Base-by-base conservation (phyloP, 2,888 invertebrate genomes). In the Cantharis flavilabris region DNA sequence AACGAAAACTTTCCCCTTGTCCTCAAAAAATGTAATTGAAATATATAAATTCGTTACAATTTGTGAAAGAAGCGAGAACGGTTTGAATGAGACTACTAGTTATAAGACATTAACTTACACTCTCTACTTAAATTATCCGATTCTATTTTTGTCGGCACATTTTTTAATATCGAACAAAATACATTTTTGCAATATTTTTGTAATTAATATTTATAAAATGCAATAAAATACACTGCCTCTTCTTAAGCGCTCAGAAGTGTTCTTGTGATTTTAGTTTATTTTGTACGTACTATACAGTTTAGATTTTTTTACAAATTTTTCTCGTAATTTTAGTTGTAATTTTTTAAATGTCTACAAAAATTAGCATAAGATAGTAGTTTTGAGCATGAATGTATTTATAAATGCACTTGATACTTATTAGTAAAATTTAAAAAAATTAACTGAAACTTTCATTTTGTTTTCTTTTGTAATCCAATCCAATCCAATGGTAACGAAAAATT, bases 1-100 rank as follows among this genome's bases (percentile, higher is more conserved):
- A 87, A 79, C 83, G 87, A 81, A 86, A 81, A 69, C 81, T 81
- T 71, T 83, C 80, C 10, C 79, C 80, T 10, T 70, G 73, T 20
- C 75, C 77, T 18, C 80, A 80, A 72, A 77, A 76, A 62, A 76
- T 78, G 11, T 78, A 76, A 75, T n/a, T 67, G 26, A 67, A 64
- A 18, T 64, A 67, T 67, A 20, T 23, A 23, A 67, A 67, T 23
- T 18, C 26, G 26, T 23, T 18, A 26, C n/a, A 67, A 14, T 67
- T 67, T 67, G 16, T 67, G 65, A 67, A 67, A 67, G 65, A 67
- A 10, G 65, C 26, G 65, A 20, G 65, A 20, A 67, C 49, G 14
- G 65, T 67, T 23, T 23, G 65, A 67, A 67, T 67, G 26, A 20
- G 65, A 67, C 20, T 26, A 67, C 65, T 67, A 67, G 20, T 67